Percentiles rank a stretch among this genome's conserved stretches.
These are phyloP conservation scores for Crypturellus tataupa DNA, from an alignment of 2,797 vertebrate genomes.

Conservation along the genomic window DNA sequence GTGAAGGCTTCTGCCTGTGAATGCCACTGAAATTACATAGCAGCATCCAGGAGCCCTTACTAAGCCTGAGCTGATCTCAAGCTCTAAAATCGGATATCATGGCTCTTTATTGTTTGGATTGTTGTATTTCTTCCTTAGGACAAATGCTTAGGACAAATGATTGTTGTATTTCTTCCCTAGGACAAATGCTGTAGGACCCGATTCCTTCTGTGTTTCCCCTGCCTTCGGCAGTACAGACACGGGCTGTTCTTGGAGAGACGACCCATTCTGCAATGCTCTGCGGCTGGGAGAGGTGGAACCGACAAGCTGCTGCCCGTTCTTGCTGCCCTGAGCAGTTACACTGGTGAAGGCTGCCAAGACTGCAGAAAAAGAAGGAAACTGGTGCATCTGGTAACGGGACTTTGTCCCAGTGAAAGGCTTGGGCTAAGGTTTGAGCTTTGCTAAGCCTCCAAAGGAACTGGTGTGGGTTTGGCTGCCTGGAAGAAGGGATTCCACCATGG, in stretches of 20 bases:
- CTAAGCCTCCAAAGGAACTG: background rate
- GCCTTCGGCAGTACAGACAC: background rate
- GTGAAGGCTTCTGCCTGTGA: background rate
- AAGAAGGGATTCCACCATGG: background rate
- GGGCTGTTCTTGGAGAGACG: background rate
- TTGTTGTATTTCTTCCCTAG: background rate
- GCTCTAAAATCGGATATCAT: background rate
- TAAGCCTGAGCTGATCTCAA: background rate
- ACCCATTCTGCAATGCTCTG: background rate
- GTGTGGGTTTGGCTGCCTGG: background rate
- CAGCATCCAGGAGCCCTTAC: background rate
- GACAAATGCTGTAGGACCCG: background rate
- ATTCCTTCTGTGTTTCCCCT: background rate
- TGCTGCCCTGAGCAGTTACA: background rate
- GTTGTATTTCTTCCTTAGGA: background rate
- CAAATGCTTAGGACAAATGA: background rate
- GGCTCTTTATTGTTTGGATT: background rate
- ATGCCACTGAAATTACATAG: slow-evolving; percentile 1
- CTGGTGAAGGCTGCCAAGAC: background rate
- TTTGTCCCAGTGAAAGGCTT: background rate
- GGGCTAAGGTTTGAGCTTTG: too few relatives aligned
- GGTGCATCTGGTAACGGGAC: background rate
- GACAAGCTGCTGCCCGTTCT: background rate
- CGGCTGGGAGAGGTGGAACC: background rate
- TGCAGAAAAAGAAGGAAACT: background rate